Conservation (phyloP, 2,797 vertebrate species). For the Aulostomus chinensis region DNA sequence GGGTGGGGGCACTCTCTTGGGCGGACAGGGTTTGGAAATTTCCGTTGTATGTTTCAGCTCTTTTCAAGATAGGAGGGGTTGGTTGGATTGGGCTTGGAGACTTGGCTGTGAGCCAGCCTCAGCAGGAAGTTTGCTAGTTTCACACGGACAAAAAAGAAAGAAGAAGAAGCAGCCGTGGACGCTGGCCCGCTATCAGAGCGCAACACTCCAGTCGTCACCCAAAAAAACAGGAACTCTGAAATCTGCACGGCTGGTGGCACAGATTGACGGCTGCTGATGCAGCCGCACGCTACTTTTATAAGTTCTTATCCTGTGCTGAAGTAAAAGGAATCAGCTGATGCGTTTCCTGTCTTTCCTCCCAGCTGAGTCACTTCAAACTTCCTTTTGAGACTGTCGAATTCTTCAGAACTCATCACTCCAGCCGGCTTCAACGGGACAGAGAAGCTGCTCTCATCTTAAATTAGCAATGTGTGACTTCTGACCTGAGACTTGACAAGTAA, state of each 20-base stretch:
- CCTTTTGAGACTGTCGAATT: conserved; percentile 10
- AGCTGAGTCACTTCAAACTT: conserved; percentile 12
- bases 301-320: conserved; percentile 15
- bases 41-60: conserved; percentile 75
- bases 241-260: conserved; percentile 26
- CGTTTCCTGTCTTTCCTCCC: conserved; percentile 6
- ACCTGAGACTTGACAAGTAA: conserved; percentile 35
- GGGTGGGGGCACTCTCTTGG: conserved; percentile 54
- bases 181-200: conserved; percentile 65
- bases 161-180: conserved; percentile 71
- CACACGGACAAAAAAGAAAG: conserved; percentile 77
- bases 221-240: conserved; percentile 65
- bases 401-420: conserved; percentile 4
- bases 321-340: conserved; percentile 8
- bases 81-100: conserved; percentile 64
- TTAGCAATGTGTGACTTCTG: conserved; percentile 11
- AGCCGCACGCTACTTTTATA: conserved; percentile 19
- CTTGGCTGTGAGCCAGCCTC: conserved; percentile 87
- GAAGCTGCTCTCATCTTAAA: too few species aligned
- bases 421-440: too few species aligned
- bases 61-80: conserved; percentile 74
- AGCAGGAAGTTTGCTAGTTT: conserved; percentile 85
- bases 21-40: conserved; percentile 79
- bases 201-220: conserved; percentile 51
- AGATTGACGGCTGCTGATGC: conserved; percentile 28